Percentiles rank a stretch among this genome's conserved stretches.
phyloP scores from a whole-genome alignment of 2,888 invertebrate species.

The Monoplex corrugatus region DNA sequence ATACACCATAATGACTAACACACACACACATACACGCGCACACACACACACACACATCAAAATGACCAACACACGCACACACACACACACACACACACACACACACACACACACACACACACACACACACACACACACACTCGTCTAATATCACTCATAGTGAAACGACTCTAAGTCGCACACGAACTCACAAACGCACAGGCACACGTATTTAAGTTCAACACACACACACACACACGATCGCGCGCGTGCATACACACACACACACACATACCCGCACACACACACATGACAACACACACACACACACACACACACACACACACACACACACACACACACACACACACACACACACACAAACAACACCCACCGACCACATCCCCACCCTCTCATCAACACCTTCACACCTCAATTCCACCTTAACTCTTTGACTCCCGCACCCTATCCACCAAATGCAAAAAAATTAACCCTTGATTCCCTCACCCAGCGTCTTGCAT shows the following conservation, averaged over 20 bases:
- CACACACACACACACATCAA: neutral
- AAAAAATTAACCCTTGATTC: too few species aligned
- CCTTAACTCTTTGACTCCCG: too few species aligned
- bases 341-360: neutral
- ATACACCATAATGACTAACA: neutral
- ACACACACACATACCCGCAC: neutral
- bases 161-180: too few species aligned
- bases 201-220: neutral
- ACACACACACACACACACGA: neutral
- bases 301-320: neutral
- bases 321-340: neutral
- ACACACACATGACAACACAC: neutral
- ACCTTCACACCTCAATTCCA: too few species aligned
- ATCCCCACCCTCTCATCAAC: too few species aligned
- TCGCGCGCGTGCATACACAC: neutral
- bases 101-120: neutral
- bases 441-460: too few species aligned
- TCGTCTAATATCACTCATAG: too few species aligned
- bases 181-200: conserved; percentile 26
- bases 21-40: conserved; percentile 11
- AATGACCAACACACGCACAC: neutral
- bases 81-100: conserved; percentile 15
- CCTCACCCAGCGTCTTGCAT: too few species aligned
- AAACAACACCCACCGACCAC: too few species aligned
- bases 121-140: neutral